Evolutionary conservation across 2,888 invertebrate genomes (phyloP).

Genomic region (Tuberolachnus salignus): DNA sequence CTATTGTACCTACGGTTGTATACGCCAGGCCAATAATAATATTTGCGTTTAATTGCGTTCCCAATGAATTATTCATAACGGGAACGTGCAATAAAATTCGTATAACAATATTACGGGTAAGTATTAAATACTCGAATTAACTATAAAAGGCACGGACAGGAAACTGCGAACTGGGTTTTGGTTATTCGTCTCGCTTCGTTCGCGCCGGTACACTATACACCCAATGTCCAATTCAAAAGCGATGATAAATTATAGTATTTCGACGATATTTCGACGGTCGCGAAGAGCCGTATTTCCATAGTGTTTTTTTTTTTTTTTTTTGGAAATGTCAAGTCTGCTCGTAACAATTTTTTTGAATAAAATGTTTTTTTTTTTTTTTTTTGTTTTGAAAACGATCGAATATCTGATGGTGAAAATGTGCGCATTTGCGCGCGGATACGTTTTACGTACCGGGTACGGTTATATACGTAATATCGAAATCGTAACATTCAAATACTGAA

Average conservation of each 20-base stretch:
- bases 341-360: too few species aligned
- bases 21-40: not conserved
- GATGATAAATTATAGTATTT: not conserved
- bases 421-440: too few species aligned
- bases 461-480: too few species aligned
- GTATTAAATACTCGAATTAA: not conserved
- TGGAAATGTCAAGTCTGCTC: too few species aligned
- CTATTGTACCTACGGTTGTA: too few species aligned
- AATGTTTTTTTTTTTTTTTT: too few species aligned
- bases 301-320: too few species aligned
- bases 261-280: not conserved
- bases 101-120: not conserved
- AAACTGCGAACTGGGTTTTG: not conserved
- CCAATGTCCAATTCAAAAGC: not conserved
- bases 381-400: too few species aligned
- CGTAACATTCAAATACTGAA: too few species aligned
- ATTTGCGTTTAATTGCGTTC: not conserved
- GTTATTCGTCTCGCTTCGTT: not conserved
- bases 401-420: too few species aligned
- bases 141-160: not conserved
- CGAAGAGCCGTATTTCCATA: too few species aligned
- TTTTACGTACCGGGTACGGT: too few species aligned
- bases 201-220: not conserved
- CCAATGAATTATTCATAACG: conserved; percentile 13
- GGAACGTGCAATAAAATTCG: not conserved